Conservation (phyloP, 1,140 invertebrate species). For the Anastrepha obliqua region DNA sequence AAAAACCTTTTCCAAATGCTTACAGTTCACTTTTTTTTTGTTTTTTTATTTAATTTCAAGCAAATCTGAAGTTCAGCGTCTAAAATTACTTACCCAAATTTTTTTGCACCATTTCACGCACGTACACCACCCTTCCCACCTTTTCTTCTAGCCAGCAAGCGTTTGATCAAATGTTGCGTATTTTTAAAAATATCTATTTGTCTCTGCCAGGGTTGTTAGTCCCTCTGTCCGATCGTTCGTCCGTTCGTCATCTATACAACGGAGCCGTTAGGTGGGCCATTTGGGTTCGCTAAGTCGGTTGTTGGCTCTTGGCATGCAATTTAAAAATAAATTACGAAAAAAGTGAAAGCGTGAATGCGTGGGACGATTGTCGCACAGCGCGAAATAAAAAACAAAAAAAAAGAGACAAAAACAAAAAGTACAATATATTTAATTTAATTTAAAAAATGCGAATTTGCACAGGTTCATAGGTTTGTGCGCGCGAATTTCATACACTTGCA, state of each 20-base stretch:
- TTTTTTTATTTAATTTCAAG: too few relatives aligned
- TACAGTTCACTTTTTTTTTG: too few relatives aligned
- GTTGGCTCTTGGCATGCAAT: conserved; percentile 11
- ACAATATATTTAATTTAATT: neutral
- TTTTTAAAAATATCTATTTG: conserved; percentile 31
- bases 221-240: neutral
- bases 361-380: neutral
- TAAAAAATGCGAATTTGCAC: neutral
- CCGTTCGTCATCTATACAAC: neutral
- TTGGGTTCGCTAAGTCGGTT: conserved; percentile 16
- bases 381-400: neutral
- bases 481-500: neutral
- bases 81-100: neutral
- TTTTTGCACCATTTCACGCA: neutral
- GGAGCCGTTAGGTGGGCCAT: conserved; percentile 6
- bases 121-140: neutral
- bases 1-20: too few relatives aligned
- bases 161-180: neutral
- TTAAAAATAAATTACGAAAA: conserved; percentile 31
- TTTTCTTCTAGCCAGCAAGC: too few relatives aligned
- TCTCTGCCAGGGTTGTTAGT: conserved; percentile 29
- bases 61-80: neutral
- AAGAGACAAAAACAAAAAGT: neutral
- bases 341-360: conserved; percentile 42
- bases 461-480: neutral